A percentile compares a stretch with the other conserved stretches of the same genome.
These are phyloP conservation scores for Drosophila willistoni DNA, from an alignment of 1,140 invertebrate species.

Conservation along the genomic window DNA sequence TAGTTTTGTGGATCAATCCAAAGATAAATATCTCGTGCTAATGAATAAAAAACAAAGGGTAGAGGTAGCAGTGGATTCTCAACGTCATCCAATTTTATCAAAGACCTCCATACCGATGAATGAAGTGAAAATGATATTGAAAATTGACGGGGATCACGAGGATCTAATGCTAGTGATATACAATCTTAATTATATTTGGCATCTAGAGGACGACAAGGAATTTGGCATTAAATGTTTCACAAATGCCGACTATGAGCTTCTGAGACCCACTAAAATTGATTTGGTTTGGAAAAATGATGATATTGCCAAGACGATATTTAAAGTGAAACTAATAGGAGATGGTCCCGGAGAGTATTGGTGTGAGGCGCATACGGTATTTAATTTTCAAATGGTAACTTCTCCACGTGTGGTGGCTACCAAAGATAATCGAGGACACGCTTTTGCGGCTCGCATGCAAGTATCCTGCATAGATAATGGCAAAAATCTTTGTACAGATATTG, in stretches of 20 bases:
- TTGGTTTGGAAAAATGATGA: conserved; percentile 63
- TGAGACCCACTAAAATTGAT: conserved; percentile 54
- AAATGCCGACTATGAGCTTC: conserved; percentile 60
- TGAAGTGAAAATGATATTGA: conserved; percentile 59
- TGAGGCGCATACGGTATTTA: conserved; percentile 69
- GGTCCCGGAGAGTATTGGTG: conserved; percentile 84
- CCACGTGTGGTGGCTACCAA: conserved; percentile 64
- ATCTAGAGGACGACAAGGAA: conserved; percentile 25
- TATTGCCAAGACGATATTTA: conserved; percentile 54
- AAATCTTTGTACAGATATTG: conserved; percentile 19
- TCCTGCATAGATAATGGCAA: conserved; percentile 15
- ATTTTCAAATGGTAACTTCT: conserved; percentile 54
- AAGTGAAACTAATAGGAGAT: conserved; percentile 70
- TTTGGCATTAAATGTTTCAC: conserved; percentile 78
- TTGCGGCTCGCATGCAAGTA: conserved; percentile 59
- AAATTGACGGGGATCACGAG: conserved; percentile 35
- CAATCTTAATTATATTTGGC: conserved; percentile 68
- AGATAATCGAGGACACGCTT: conserved; percentile 66
- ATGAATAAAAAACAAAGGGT: conserved; percentile 40
- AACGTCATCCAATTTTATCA: conserved; percentile 19
- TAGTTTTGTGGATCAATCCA: conserved; percentile 13
- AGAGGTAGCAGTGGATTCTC: neutral
- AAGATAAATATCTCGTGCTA: conserved; percentile 25
- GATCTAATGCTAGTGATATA: conserved; percentile 68
- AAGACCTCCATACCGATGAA: conserved; percentile 23